These are phyloP conservation scores for Murina feae DNA, from an alignment of 2,113 vertebrate species.

Conservation along the genomic window DNA sequence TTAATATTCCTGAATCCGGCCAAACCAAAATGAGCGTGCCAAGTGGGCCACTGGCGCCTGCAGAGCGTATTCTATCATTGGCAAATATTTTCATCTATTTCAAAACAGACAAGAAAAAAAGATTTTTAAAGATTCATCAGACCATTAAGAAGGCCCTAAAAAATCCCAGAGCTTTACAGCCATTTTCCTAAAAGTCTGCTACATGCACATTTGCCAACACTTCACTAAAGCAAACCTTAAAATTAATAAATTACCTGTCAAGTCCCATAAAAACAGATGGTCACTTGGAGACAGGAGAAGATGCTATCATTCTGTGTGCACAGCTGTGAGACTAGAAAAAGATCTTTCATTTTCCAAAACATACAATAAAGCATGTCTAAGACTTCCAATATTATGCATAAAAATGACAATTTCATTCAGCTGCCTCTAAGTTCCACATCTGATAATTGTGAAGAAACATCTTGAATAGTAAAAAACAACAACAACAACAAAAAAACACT, in stretches of 20 bases:
- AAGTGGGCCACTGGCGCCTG: background rate
- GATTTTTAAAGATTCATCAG: background rate
- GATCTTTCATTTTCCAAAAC: constrained; percentile 64
- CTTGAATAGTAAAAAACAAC: constrained; percentile 62
- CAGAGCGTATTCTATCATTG: background rate
- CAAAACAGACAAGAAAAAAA: background rate
- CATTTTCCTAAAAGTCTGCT: background rate
- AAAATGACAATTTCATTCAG: constrained; percentile 71
- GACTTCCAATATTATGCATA: constrained; percentile 67
- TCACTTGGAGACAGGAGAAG: constrained; percentile 68
- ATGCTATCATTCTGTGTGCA: constrained; percentile 69
- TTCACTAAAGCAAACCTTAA: constrained; percentile 62
- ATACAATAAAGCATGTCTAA: constrained; percentile 63
- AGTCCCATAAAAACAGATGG: constrained; percentile 71
- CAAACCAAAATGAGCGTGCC: background rate
- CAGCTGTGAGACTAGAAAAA: constrained; percentile 69
- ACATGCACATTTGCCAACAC: constrained; percentile 21
- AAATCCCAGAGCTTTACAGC: background rate
- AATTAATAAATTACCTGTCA: constrained; percentile 60
- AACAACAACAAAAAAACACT: constrained; percentile 36
- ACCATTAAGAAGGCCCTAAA: background rate
- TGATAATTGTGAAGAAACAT: constrained; percentile 72
- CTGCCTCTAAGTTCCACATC: constrained; percentile 74
- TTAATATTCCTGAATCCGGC: background rate
- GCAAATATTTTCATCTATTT: background rate